Conservation (phyloP, 2,888 invertebrate species). For the Hydrotaea diabolus region DNA sequence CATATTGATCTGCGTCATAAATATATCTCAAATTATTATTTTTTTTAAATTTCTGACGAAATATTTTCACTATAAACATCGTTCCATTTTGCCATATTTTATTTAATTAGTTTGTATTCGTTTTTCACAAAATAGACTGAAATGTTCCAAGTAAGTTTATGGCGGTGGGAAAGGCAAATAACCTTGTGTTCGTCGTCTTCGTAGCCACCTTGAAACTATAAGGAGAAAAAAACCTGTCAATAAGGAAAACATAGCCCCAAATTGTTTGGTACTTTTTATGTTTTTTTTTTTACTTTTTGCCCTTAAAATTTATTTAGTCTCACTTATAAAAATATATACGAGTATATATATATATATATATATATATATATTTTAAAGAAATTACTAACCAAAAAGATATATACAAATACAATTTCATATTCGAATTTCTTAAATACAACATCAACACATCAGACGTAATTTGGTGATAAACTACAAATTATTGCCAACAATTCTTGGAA, state of each 20-base stretch:
- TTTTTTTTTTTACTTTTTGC: slow-evolving; percentile 7
- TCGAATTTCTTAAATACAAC: too few relatives aligned
- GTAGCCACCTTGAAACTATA: slow-evolving; percentile 10
- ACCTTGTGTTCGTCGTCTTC: not conserved
- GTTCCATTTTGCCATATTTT: not conserved
- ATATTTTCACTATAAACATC: too few relatives aligned
- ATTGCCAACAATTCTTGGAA: too few relatives aligned
- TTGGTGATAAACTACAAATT: too few relatives aligned
- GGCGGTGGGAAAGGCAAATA: not conserved
- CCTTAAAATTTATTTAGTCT: not conserved
- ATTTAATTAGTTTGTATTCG: not conserved
- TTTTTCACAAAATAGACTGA: not conserved
- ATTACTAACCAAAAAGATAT: too few relatives aligned
- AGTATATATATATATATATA: too few relatives aligned
- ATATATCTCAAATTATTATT: not conserved
- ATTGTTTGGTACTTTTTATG: not conserved
- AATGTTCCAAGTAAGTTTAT: not conserved
- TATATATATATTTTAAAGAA: too few relatives aligned
- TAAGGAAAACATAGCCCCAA: not conserved
- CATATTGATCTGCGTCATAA: not conserved
- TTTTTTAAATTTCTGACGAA: not conserved
- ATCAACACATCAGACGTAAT: too few relatives aligned
- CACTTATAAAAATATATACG: too few relatives aligned
- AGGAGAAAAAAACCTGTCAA: not conserved
- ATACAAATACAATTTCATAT: too few relatives aligned